Base-by-base conservation (phyloP, 2,797 vertebrate species). In the Rhodeus uyekii region DNA sequence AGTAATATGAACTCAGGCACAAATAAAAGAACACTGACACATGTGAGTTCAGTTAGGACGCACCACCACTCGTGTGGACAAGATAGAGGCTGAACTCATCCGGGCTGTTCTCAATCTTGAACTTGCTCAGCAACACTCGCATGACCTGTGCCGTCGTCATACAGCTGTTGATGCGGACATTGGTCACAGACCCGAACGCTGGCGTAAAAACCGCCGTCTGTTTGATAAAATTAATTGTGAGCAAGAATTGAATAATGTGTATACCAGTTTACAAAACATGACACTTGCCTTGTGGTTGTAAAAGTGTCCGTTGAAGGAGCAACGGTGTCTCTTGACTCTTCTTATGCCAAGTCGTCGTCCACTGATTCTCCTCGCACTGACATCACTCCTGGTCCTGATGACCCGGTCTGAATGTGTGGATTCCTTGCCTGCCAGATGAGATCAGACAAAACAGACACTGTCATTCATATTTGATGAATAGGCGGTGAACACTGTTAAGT, bases 221-320 rank as follows among this genome's bases (percentile, higher is more conserved):
- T 60, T 38, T 55, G 24, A 71, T 8, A 64, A 32, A 77, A 64
- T 34, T 84, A 42, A 19, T n/a, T 48, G 46, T 48, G 14, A 65
- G 48, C 16, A 73, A 18, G 24, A 10, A 9, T 5, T 65, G 1
- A 12, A 10, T 4, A 27, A 44, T 0, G 6, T 8, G 16, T 7
- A 42, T 14, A 22, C 16, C 22, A 32, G 6, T 13, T 71, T 1
- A 44, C 1, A 0, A 61, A 8, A 63, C 39, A 24, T 44, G 27
- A 46, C 10, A 3, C 29, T 0, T 29, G 96, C 98, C 94, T 97
- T 99, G 64, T 97, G 97, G 92, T 99, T 99, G 89, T 99, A 99
- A 88, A 96, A 99, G 90, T 99, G 98, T 8, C 98, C 98, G 0
- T 99, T 99, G 90, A 99, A 99, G 89, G 98, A 99, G 92, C 98